Evolutionary conservation across 2,113 vertebrate genomes (phyloP).

Genomic region (Syrmaticus mikado): DNA sequence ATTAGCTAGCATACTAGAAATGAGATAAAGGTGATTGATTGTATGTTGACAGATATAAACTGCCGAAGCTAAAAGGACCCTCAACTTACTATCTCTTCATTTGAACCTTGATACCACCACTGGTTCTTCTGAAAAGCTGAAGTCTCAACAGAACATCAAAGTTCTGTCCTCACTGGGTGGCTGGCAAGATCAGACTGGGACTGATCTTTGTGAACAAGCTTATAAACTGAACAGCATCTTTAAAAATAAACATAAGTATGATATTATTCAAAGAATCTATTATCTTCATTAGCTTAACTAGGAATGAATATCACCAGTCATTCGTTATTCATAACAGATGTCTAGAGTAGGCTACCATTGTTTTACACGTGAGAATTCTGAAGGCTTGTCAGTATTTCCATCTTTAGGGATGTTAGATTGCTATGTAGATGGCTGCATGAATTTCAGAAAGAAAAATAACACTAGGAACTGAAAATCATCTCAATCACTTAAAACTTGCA

Average conservation of each 20-base stretch:
- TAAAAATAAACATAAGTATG: not conserved
- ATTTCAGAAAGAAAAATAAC: not conserved
- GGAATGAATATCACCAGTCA: not conserved
- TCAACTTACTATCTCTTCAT: not conserved
- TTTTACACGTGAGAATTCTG: not conserved
- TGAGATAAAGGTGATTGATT: not conserved
- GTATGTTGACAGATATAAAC: not conserved
- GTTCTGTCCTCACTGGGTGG: not conserved
- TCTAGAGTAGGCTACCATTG: not conserved
- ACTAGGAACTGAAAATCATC: not conserved
- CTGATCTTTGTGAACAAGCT: not conserved
- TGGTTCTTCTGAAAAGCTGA: not conserved
- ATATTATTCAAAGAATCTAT: not conserved
- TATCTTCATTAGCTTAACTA: not conserved
- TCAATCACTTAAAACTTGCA: not conserved
- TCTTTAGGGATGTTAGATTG: not conserved
- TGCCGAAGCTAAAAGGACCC: not conserved
- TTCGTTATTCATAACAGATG: not conserved
- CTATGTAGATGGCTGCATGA: not conserved
- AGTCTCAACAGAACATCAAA: not conserved
- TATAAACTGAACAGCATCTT: not conserved
- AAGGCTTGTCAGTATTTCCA: not conserved
- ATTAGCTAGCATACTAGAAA: not conserved
- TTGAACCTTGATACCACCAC: not conserved
- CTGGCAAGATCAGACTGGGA: not conserved